Evolutionary conservation across 2,113 vertebrate genomes (phyloP), one percentile per base, ranked within the genome.

Genomic region (Petaurus breviceps): DNA sequence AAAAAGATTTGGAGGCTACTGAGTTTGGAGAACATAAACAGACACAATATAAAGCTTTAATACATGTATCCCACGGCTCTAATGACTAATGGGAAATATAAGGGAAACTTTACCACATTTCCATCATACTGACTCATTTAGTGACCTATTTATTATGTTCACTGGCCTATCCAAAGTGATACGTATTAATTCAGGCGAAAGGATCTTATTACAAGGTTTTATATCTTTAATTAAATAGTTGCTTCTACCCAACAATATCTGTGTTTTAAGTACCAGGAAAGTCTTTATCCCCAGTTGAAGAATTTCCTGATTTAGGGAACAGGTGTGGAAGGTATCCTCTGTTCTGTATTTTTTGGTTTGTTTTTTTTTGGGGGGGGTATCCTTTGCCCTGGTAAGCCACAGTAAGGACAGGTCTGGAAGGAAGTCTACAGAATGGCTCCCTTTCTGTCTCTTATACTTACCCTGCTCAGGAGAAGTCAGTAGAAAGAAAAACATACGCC

Each of bases 391-490:
- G 37, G 16, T 22, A 8, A 8, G 16, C 68, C 43, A 84, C 7
- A 84, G n/a, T 84, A 43, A 43, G 19, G n/a, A 43, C 16, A 22
- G 14, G 4, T 84, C 68, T 84, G 68, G 68, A 43, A 43, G 7
- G 68, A 84, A 43, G 1, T 84, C n/a, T 84, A 11, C 19, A 84
- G 19, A 84, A 84, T 84, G 37, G n/a, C 8, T 84, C 68, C 68
- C 43, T 43, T 84, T 84, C n/a, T 23, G 19, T 43, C 37, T n/a
- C 16, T 43, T 37, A 68, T 37, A 37, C 51, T 46, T 77, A 47
- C 0, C 6, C n/a, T 43, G 25, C 3, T 89, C 8, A 0, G 57
- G 53, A 96, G 47, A 0, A 0, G 22, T 3, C 10, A 25, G 24
- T 51, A 31, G 57, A 16, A 89, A 93, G 84, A 51, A 91, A 94